Evolutionary conservation across 2,797 vertebrate species (phyloP).

Genomic region (Phoeniculus purpureus): DNA sequence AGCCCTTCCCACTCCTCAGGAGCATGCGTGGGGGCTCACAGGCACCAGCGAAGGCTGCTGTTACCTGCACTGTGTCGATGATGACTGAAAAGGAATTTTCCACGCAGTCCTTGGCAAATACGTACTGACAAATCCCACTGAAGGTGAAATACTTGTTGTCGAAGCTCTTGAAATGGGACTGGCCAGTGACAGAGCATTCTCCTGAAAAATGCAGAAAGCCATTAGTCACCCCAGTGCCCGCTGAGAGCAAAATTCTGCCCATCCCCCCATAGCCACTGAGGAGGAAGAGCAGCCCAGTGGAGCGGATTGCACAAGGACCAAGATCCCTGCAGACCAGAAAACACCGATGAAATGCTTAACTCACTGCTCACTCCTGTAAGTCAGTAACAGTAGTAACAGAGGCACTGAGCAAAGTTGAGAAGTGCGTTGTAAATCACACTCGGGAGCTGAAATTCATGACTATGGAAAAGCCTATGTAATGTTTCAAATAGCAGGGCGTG

Average conservation of each 20-base stretch:
- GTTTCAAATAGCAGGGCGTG: neutral
- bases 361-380: neutral
- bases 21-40: rapidly evolving
- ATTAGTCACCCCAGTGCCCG: neutral
- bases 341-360: neutral
- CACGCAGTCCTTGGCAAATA: constrained; percentile 89
- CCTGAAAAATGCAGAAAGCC: constrained; percentile 74
- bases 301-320: neutral
- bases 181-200: constrained; percentile 93
- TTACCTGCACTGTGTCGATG: constrained; percentile 93
- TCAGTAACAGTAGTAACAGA: neutral
- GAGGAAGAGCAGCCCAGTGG: neutral
- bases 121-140: constrained; percentile 91
- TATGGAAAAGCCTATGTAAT: neutral
- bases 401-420: neutral
- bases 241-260: rapidly evolving
- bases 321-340: neutral
- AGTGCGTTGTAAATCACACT: neutral
- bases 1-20: neutral
- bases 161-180: constrained; percentile 97
- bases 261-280: neutral
- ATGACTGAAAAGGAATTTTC: constrained; percentile 86
- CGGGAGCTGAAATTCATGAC: neutral
- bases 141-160: constrained; percentile 96
- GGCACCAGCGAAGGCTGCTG: neutral